Evolutionary conservation across 2,113 vertebrate species (phyloP), one percentile per base, ranked within the genome.

Genomic region (Numenius arquata): DNA sequence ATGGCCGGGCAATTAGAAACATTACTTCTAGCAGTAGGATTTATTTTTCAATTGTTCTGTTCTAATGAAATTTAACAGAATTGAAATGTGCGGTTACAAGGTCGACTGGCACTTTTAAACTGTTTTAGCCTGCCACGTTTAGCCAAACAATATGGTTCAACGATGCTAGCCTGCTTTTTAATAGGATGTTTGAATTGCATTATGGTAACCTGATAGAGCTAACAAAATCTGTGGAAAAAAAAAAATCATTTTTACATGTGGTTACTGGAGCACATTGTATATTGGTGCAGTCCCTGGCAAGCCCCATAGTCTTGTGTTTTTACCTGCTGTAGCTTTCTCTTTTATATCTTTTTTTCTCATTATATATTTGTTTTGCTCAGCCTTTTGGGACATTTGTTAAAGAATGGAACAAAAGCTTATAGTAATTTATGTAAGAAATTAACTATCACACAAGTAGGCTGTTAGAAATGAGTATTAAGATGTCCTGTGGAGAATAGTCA

Each of bases 231-330:
- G 23, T 63, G 47, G 45, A 34, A n/a, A 50, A 38, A 36, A 74
- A 38, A 40, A 8, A 13, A 16, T 20, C 1, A 2, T 79, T 89
- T 70, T 79, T 71, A 4, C 30, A 5, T 52, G 67, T 21, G 13
- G 12, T 81, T 62, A 66, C 45, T 32, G 50, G 74, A 85, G 47
- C 41, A 61, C 3, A 0, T 47, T 0, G 0, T 8, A 1, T 41
- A n/a, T 55, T 52, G 52, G 27, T 0, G 0, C 41, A 27, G 47
- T 40, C 52, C 66, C 47, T 62, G 21, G 82, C 56, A 62, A 48
- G 56, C 21, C 30, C 0, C 0, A 45, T 48, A 3, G 4, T 55
- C 25, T n/a, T 59, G 56, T 22, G 12, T 83, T 82, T 92, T 82
- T 67, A 85, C 85, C 78, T 88, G 56, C 74, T 71, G 22, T 59